These are phyloP conservation scores for Gnathonemus longibarbis DNA, from an alignment of 2,113 vertebrate species.

Conservation along the genomic window DNA sequence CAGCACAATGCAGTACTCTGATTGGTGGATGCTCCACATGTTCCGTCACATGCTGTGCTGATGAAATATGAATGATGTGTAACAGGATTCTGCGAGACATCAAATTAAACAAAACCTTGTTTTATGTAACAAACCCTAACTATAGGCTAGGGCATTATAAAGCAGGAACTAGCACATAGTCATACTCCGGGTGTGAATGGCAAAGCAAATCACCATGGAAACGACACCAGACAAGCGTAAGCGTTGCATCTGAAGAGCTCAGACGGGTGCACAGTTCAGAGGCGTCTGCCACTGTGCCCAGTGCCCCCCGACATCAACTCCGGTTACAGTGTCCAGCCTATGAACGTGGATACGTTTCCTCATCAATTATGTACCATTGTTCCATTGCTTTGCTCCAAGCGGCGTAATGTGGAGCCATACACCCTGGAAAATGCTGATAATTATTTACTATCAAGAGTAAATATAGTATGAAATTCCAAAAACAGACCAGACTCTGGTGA, in stretches of 20 bases:
- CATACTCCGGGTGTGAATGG: not conserved
- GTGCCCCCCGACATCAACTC: constrained; percentile 60
- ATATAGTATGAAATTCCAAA: not conserved
- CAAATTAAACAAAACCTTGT: not conserved
- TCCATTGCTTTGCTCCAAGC: constrained; percentile 66
- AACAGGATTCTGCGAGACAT: constrained; percentile 40
- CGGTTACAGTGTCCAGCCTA: constrained; percentile 73
- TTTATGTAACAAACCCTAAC: not conserved
- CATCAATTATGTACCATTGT: constrained; percentile 90
- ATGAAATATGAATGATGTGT: constrained; percentile 59
- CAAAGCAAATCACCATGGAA: not conserved
- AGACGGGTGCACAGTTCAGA: constrained; percentile 45
- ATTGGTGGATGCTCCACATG: constrained; percentile 37
- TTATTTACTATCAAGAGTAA: not conserved
- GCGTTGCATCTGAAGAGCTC: not conserved
- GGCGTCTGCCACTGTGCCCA: constrained; percentile 54
- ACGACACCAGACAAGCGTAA: not conserved
- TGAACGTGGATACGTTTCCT: constrained; percentile 67
- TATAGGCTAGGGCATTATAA: not conserved
- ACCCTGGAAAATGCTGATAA: constrained; percentile 28
- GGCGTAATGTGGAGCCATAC: constrained; percentile 23
- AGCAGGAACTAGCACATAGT: not conserved
- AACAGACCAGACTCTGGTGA: not conserved
- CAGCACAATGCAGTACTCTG: constrained; percentile 23
- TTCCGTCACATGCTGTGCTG: constrained; percentile 21